phyloP scores from a whole-genome alignment of 2,113 vertebrate genomes.

The Zapus hudsonius region DNA sequence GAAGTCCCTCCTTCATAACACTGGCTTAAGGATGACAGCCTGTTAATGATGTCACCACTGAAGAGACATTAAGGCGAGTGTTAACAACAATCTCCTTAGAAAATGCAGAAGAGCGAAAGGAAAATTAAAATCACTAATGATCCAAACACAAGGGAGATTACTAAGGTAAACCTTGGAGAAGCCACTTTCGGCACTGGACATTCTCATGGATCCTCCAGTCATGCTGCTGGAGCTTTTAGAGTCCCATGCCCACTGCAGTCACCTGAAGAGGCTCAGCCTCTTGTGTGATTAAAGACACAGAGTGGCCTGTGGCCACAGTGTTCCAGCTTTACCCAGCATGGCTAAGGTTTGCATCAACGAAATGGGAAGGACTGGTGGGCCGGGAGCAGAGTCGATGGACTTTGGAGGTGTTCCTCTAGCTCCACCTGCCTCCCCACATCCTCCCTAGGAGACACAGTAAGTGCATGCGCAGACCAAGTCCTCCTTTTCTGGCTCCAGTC shows the following conservation, averaged over 20 bases:
- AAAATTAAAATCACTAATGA: neutral
- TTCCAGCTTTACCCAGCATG: neutral
- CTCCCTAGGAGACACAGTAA: neutral
- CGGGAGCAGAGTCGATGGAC: neutral
- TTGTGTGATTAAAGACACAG: neutral
- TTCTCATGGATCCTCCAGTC: neutral
- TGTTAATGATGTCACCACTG: neutral
- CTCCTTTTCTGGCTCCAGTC: neutral
- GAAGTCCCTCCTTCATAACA: neutral
- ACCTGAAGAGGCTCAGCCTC: neutral
- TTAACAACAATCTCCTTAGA: neutral
- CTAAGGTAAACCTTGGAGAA: neutral
- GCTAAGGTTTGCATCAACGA: neutral
- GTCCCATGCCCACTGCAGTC: too few species aligned
- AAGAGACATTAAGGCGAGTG: neutral
- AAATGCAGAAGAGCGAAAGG: neutral
- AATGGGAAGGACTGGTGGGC: neutral
- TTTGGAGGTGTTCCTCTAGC: neutral
- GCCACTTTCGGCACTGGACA: neutral
- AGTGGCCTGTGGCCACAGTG: neutral
- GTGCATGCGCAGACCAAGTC: neutral
- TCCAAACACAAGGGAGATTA: neutral
- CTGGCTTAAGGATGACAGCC: neutral
- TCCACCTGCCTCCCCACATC: neutral
- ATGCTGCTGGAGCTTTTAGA: neutral